These are phyloP conservation scores for Corella eumyota DNA, from an alignment of 23 tunicate species.

Conservation along the genomic window DNA sequence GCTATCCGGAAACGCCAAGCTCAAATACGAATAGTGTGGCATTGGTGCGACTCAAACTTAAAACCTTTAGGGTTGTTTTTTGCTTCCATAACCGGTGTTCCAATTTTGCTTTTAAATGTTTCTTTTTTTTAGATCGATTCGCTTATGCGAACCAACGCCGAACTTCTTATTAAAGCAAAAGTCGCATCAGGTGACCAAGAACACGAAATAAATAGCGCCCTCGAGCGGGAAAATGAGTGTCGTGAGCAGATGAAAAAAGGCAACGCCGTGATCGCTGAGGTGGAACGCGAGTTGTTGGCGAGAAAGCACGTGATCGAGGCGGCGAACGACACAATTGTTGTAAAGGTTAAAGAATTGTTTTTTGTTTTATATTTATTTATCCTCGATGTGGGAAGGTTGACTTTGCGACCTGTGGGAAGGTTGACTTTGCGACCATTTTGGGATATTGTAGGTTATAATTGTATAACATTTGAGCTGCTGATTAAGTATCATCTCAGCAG, in stretches of 20 bases:
- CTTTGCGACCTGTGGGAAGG: too few relatives aligned
- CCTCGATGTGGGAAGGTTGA: too few relatives aligned
- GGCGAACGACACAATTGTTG: constrained; percentile 52
- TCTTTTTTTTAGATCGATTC: too few relatives aligned
- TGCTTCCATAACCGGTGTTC: too few relatives aligned
- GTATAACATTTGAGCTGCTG: not conserved
- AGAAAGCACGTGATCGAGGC: constrained; percentile 58
- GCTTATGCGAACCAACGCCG: constrained; percentile 6
- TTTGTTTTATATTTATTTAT: too few relatives aligned
- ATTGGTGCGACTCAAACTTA: too few relatives aligned
- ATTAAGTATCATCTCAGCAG: not conserved
- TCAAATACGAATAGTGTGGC: too few relatives aligned
- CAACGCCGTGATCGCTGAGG: not conserved
- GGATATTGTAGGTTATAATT: not conserved
- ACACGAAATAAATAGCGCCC: constrained; percentile 18
- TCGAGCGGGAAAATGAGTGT: constrained; percentile 27
- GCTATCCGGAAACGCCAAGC: too few relatives aligned
- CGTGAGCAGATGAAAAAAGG: not conserved
- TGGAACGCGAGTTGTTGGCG: constrained; percentile 33
- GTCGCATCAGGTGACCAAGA: constrained; percentile 11
- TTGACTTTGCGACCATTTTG: too few relatives aligned
- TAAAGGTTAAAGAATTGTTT: constrained; percentile 44
- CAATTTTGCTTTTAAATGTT: too few relatives aligned
- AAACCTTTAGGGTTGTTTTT: too few relatives aligned
- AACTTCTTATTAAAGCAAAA: constrained; percentile 6